Conservation (phyloP, 2,113 vertebrate species). For the Pomatostomus ruficeps region DNA sequence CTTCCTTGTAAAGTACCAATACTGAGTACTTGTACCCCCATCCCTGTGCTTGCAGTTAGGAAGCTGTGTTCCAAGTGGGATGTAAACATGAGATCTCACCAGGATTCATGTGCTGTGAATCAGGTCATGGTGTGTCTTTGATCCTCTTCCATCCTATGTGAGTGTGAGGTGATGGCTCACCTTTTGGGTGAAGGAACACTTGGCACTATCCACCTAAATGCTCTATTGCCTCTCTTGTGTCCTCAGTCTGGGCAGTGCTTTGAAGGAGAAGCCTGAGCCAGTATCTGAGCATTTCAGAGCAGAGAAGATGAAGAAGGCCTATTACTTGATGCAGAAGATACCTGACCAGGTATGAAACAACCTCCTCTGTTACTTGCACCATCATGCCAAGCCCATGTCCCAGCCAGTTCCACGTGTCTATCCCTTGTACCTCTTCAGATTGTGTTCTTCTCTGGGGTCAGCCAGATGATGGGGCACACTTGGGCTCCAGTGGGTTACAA, state of each 20-base stretch:
- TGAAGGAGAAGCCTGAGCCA: slow-evolving; percentile 64
- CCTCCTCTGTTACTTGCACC: background rate
- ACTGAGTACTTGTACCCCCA: background rate
- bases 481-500: background rate
- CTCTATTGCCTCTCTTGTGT: background rate
- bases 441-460: background rate
- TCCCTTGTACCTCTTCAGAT: background rate
- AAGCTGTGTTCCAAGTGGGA: background rate
- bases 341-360: slow-evolving; percentile 79
- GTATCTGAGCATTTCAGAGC: slow-evolving; percentile 71
- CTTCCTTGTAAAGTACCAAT: background rate
- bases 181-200: background rate
- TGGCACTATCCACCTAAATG: too few relatives aligned
- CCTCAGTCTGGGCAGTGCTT: slow-evolving; percentile 60
- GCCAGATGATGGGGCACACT: background rate
- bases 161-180: background rate
- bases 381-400: background rate
- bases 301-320: slow-evolving; percentile 88
- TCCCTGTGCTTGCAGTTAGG: background rate
- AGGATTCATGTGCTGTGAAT: background rate
- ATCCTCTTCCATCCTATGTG: background rate
- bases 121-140: background rate
- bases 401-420: background rate
- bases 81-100: background rate
- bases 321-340: slow-evolving; percentile 81